These are phyloP conservation scores for Isurus oxyrinchus DNA, from an alignment of 2,113 vertebrate genomes.

Conservation along the genomic window DNA sequence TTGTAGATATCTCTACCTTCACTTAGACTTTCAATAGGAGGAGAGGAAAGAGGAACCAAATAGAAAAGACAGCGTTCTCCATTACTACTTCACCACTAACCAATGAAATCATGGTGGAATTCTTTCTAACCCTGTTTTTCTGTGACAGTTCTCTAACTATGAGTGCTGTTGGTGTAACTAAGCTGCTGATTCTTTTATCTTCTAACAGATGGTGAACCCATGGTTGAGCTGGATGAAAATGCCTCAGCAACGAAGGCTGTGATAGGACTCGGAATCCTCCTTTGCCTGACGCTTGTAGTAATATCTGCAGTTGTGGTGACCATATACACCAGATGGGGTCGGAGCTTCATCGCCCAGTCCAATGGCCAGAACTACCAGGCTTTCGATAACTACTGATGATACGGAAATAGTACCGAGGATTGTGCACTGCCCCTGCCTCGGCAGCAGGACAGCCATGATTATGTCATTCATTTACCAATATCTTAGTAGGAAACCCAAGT, in stretches of 20 bases:
- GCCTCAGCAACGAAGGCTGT: slow-evolving; percentile 42
- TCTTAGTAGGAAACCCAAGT: background rate
- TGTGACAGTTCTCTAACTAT: background rate
- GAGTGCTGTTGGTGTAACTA: background rate
- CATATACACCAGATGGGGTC: slow-evolving; percentile 60
- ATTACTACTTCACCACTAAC: background rate
- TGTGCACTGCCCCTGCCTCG: background rate
- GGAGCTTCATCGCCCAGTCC: slow-evolving; percentile 55
- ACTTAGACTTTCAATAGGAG: background rate
- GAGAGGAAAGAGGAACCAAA: background rate
- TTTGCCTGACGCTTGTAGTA: slow-evolving; percentile 41
- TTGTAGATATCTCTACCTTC: background rate
- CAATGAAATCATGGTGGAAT: background rate
- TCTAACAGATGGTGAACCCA: background rate
- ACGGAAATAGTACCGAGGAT: background rate
- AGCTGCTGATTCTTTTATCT: background rate
- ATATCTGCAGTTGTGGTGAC: slow-evolving; percentile 40
- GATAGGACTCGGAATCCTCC: slow-evolving; percentile 52
- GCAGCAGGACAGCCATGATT: background rate
- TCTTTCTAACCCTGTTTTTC: background rate
- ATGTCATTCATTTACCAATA: background rate
- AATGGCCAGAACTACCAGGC: slow-evolving; percentile 55
- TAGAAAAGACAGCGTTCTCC: background rate
- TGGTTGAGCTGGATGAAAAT: background rate
- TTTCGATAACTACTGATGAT: slow-evolving; percentile 48